A percentile compares a stretch with the other conserved stretches of the same genome.
Conservation (phyloP, 1,140 invertebrate species). For the Cyphomyrmex costatus region DNA sequence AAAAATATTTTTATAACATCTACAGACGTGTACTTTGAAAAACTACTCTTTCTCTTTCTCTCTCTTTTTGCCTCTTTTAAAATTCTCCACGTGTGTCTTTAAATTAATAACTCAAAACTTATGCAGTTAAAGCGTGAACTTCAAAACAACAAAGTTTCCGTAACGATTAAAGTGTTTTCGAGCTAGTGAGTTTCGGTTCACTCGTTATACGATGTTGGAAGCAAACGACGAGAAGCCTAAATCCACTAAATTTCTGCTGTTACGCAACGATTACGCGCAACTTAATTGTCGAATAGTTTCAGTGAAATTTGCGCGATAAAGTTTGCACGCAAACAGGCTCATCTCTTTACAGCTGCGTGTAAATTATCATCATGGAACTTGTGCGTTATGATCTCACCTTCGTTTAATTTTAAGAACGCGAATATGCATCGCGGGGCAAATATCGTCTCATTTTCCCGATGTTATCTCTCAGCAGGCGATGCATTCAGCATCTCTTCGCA, state of each 20-base stretch:
- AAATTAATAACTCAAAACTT: conserved; percentile 35
- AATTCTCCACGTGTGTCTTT: neutral
- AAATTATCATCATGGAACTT: neutral
- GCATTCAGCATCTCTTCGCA: neutral
- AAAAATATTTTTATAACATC: neutral
- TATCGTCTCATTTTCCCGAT: neutral
- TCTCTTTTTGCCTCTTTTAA: too few relatives aligned
- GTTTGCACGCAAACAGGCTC: neutral
- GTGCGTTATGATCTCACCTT: neutral
- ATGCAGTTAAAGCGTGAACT: neutral
- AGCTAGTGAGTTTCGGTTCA: neutral
- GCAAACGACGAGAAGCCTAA: conserved; percentile 1
- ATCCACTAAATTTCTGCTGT: neutral
- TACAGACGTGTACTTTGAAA: too few relatives aligned
- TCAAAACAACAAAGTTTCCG: conserved; percentile 22
- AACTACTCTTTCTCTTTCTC: neutral
- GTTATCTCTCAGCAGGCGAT: neutral
- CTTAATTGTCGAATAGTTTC: conserved; percentile 3
- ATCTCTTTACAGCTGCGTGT: neutral
- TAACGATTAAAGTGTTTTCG: conserved; percentile 13
- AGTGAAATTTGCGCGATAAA: neutral
- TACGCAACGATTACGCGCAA: neutral
- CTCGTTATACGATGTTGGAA: neutral
- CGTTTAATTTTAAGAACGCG: neutral
- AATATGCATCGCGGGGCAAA: conserved; percentile 1